Evolutionary conservation across 1,140 invertebrate species (phyloP), one percentile per base, ranked within the genome.

Genomic region (Homarus americanus): DNA sequence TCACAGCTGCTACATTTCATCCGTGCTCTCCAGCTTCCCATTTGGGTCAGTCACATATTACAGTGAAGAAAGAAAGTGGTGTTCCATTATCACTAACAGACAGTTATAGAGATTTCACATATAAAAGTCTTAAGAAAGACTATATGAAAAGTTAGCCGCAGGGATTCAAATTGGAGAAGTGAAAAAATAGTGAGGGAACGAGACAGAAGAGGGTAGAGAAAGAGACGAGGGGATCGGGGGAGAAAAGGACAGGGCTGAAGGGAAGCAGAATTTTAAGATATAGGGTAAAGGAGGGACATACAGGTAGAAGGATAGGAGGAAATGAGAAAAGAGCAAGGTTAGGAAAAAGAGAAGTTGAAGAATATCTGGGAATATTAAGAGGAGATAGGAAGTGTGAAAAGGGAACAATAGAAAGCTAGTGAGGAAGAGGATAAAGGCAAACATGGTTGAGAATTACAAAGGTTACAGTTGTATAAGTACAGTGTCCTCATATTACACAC

Each of bases 1-100:
- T 28, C 69, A 15, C 73, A 87, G 41, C 85, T 87, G 5, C 20
- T 87, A 2, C 75, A 79, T 17, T 87, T 87, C 34, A 76, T 87
- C 7, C 40, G 32, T 40, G 85, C 76, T 17, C 73, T 87, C 4
- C 85, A 87, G 58, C 38, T 87, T 7, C 85, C 85, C 12, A 63
- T 75, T 9, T 87, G 85, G 85, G 85, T 87, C 12, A 87, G 53
- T 76, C 20, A n/a, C 1, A 49, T 49, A 49, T 49, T 49, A 49
- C 12, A 7, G 12, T 12, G 12, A 49, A 49, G 12, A 49, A 49
- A 49, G 12, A 7, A 49, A 49, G 4, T 49, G 44, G 12, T 49
- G 44, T 5, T 5, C 44, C 15, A 15, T 49, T 7, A 49, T 49
- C 5, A 49, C 5, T 49, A 5, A 49, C 44, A 7, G 5, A 49